A percentile compares a stretch with the other conserved stretches of the same genome.
phyloP scores from a whole-genome alignment of 2,888 invertebrate genomes.

The Dasypolia templi region DNA sequence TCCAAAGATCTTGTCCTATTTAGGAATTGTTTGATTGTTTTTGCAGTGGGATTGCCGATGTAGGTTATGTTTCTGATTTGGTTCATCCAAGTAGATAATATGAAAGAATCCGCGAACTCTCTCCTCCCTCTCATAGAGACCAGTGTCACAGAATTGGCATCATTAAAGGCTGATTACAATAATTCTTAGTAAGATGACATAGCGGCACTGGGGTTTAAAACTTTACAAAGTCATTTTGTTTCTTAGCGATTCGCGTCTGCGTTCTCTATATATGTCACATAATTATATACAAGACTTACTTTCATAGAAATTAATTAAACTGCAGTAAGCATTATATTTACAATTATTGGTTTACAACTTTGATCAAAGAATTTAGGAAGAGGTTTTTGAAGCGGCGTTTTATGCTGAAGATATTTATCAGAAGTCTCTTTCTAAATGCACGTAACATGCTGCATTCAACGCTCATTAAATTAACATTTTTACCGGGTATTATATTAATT shows the following conservation, averaged over 20 bases:
- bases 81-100: neutral
- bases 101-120: neutral
- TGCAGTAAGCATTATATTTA: neutral
- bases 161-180: neutral
- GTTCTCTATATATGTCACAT: neutral
- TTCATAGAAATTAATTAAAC: neutral
- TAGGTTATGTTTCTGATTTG: neutral
- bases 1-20: slow-evolving; percentile 35
- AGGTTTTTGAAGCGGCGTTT: neutral
- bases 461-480: slow-evolving; percentile 18
- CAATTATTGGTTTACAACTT: neutral
- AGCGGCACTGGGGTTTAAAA: neutral
- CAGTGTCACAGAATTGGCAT: neutral
- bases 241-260: neutral
- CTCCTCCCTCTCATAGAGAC: neutral
- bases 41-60: neutral
- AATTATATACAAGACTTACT: neutral
- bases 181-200: neutral
- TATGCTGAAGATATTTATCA: neutral
- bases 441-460: neutral
- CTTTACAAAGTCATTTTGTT: neutral
- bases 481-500: slow-evolving; percentile 3
- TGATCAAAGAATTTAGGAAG: neutral
- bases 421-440: neutral
- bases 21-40: slow-evolving; percentile 10